phyloP scores from a whole-genome alignment of 2,113 vertebrate species.

The Chiloscyllium plagiosum region DNA sequence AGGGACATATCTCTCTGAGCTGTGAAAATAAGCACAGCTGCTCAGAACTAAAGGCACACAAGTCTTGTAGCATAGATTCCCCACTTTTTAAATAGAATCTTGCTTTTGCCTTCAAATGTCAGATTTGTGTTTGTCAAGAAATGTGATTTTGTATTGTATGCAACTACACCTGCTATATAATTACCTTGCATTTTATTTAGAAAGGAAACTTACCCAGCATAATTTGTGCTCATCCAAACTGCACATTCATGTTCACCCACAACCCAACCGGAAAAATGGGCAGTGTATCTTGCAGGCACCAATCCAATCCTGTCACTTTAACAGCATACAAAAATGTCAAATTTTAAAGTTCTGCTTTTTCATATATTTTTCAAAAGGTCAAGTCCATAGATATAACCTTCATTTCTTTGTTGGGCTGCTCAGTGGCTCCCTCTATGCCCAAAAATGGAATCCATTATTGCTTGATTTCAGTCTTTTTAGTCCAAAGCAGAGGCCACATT shows the following conservation, averaged over 20 bases:
- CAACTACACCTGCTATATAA: neutral
- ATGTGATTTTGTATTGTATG: neutral
- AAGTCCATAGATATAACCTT: no score
- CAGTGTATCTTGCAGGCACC: no score
- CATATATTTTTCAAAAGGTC: neutral
- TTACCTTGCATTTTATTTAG: neutral
- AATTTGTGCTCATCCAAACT: neutral
- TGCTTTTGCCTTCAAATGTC: neutral
- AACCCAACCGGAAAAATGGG: neutral
- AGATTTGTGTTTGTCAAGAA: neutral
- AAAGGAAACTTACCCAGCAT: neutral
- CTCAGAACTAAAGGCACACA: neutral
- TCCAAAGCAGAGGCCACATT: neutral
- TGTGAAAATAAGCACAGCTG: neutral
- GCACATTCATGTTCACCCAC: neutral
- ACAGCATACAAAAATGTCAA: neutral
- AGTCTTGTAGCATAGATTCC: neutral
- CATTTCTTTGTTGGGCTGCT: neutral
- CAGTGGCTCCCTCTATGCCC: neutral
- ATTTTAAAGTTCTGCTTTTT: neutral
- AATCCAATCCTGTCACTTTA: neutral
- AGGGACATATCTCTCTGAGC: neutral
- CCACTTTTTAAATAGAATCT: neutral
- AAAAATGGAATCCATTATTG: neutral
- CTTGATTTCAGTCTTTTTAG: neutral